These are phyloP conservation scores for Ips typographus DNA, from an alignment of 1,140 invertebrate genomes.

Conservation along the genomic window DNA sequence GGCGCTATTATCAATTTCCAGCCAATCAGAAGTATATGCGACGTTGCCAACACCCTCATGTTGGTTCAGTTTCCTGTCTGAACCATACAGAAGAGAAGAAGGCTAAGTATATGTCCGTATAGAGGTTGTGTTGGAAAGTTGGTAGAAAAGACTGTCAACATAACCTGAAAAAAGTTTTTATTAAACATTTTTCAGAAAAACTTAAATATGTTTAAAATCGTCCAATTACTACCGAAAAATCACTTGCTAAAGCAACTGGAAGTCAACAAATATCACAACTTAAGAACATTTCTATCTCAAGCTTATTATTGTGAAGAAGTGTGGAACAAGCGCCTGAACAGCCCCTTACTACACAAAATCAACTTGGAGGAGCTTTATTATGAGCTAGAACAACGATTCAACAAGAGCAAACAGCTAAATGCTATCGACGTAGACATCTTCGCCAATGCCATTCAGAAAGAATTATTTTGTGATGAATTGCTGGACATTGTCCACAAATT, in stretches of 20 bases:
- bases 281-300: slow-evolving; percentile 60
- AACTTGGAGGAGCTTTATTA: slow-evolving; percentile 64
- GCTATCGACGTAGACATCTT: slow-evolving; percentile 77
- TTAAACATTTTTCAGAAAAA: background rate
- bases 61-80: too few species aligned
- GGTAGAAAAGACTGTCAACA: background rate
- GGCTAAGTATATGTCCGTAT: too few species aligned
- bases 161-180: background rate
- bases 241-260: slow-evolving; percentile 10
- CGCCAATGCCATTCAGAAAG: slow-evolving; percentile 61
- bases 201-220: slow-evolving; percentile 33
- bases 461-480: slow-evolving; percentile 64
- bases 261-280: background rate
- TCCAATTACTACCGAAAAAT: slow-evolving; percentile 18
- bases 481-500: slow-evolving; percentile 69
- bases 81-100: too few species aligned
- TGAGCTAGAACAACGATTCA: slow-evolving; percentile 62
- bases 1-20: too few species aligned
- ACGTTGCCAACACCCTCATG: too few species aligned
- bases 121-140: too few species aligned
- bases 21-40: too few species aligned
- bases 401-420: slow-evolving; percentile 57
- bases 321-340: slow-evolving; percentile 65
- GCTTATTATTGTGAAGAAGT: slow-evolving; percentile 66
- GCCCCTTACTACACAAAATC: slow-evolving; percentile 63